Evolutionary conservation across 2,113 vertebrate genomes (phyloP), one percentile per base, ranked within the genome.

Genomic region (Osmerus eperlanus): DNA sequence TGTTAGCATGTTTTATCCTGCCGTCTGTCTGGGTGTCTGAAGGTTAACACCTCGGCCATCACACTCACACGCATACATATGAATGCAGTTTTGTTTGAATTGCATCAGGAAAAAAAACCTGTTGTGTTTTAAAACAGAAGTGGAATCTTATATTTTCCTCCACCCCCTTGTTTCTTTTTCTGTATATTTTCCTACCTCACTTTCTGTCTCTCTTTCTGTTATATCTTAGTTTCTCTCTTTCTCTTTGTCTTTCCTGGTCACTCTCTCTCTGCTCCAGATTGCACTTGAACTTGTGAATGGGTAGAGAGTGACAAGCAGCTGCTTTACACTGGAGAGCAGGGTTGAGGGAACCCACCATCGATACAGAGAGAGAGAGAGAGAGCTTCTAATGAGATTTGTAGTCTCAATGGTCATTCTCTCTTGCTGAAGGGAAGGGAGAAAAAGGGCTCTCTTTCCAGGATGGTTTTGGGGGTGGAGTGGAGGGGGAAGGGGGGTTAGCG

Each of bases 211-310:
- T 15, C 3, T 61, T n/a, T 36, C 32, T 36, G 32, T 6, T 4
- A 36, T 6, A 36, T 36, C 32, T 36, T 36, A 36, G 32, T 36
- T 88, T 88, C 88, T 84, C 89, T 81, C 83, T 83, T 78, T 67
- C 75, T 55, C 65, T 76, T 83, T 41, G 32, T 28, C 12, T 16
- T 41, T 61, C 29, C 56, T 15, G 19, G 54, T 77, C 41, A 2
- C 11, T 32, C 75, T 74, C 80, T 63, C 63, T 54, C 23, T 78
- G 84, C 79, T 78, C 79, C 75, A 83, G 82, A 83, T 85, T 89
- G 85, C 90, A 90, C 90, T 91, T 91, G 88, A 91, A 88, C 85
- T 89, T 90, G 89, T 90, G 88, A 90, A 90, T 88, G 85, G 85
- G 67, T 74, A 72, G 77, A 82, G 85, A 65, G 51, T 85, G 86